Evolutionary conservation across 2,888 invertebrate species (phyloP), one percentile per base, ranked within the genome.

Genomic region (Brachyopa scutellaris): DNA sequence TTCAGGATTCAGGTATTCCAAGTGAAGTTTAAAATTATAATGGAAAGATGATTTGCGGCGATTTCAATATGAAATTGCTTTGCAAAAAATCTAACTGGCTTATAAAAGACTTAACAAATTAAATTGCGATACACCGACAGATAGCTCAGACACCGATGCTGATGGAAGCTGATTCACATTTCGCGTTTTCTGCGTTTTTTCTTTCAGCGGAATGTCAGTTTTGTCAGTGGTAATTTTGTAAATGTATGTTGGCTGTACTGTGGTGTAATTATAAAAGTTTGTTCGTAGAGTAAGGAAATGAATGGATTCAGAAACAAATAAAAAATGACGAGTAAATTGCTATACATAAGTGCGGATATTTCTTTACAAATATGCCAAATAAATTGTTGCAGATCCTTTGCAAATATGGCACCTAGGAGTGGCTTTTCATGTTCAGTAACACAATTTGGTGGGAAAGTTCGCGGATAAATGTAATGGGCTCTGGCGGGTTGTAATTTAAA

Each of bases 91-190:
- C 42, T 62, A 15, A 23, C 38, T 31, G 19, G 31, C n/a, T 21
- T 40, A 61, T 11, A 33, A 49, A 29, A 74, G 36, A 76, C 59
- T 76, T 64, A 49, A 76, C 31, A 47, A 66, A 82, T 5, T 5
- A 26, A 76, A 42, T 82, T 11, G 38, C 82, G 61, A 77, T 57
- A 69, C 49, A 73, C 70, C 73, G 73, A 80, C 57, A 64, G 64
- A 76, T 49, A 55, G 51, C 23, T 66, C 31, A 29, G 62, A 42
- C 62, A 62, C 77, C 82, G 76, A 77, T 77, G 82, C 82, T 82
- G 82, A 82, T 76, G 77, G 76, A 77, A 72, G 82, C 82, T 82
- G 82, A 82, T 76, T 82, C 82, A 82, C 82, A 82, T 70, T 70
- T 72, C 59, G 61, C 42, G 13, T 66, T 62, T 70, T 62, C n/a